Conservation (phyloP, 2,888 invertebrate genomes). For the Gastrophysa polygoni region DNA sequence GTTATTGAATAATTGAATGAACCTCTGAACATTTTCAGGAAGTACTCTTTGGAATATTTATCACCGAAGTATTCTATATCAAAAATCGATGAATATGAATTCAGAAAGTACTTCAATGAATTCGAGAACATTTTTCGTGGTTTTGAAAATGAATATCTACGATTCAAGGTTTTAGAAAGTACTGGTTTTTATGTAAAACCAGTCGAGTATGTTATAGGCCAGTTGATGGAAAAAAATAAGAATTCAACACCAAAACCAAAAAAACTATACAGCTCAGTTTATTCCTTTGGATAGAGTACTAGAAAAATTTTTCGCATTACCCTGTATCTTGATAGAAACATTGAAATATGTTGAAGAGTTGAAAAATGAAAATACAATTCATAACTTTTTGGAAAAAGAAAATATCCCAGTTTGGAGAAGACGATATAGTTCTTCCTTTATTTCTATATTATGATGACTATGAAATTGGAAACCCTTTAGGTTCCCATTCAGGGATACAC, state of each 20-base stretch:
- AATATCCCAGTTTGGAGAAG: not conserved
- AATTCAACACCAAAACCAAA: not conserved
- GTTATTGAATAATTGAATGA: not conserved
- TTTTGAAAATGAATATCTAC: constrained; percentile 1
- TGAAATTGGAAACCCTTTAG: constrained; percentile 26
- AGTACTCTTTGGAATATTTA: constrained; percentile 1
- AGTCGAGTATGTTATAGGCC: not conserved
- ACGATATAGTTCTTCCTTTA: not conserved
- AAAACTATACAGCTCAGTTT: not conserved
- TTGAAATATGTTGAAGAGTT: not conserved
- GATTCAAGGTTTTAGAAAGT: not conserved
- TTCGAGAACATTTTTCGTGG: not conserved
- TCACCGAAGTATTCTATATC: constrained; percentile 2
- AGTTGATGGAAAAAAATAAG: too few relatives aligned
- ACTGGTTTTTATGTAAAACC: not conserved
- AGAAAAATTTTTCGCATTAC: not conserved
- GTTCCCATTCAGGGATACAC: constrained; percentile 29
- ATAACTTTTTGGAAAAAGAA: not conserved
- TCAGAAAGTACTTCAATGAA: not conserved
- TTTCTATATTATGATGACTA: constrained; percentile 26
- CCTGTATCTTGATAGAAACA: not conserved
- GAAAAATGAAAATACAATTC: not conserved
- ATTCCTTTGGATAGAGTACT: not conserved
- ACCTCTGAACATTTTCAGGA: not conserved
- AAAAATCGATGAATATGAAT: not conserved